These are phyloP conservation scores for Eulemur albifrons DNA, from an alignment of 2,797 vertebrate genomes.

Conservation along the genomic window DNA sequence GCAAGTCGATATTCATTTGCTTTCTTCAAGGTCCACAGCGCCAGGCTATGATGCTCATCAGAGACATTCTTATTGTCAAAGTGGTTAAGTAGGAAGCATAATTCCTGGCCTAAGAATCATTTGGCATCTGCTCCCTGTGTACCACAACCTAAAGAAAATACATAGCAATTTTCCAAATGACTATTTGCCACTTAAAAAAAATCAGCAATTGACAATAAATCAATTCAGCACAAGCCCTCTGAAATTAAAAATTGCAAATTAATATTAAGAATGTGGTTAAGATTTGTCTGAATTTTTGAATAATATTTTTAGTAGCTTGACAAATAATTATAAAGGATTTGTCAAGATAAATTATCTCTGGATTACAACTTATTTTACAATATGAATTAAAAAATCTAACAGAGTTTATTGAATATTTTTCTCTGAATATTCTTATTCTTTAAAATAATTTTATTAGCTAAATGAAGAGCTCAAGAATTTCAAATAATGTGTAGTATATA, in stretches of 20 bases:
- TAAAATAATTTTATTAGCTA: conserved; percentile 17
- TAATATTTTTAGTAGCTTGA: background rate
- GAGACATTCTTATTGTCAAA: conserved; percentile 22
- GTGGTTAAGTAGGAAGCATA: conserved; percentile 14
- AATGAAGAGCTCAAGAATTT: background rate
- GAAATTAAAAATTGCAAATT: conserved; percentile 53
- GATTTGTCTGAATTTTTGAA: conserved; percentile 43
- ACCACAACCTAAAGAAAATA: conserved; percentile 55
- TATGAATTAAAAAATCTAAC: background rate
- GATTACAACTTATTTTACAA: conserved; percentile 12
- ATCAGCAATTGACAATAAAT: conserved; percentile 66
- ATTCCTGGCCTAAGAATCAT: background rate
- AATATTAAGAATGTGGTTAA: conserved; percentile 37
- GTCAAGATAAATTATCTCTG: background rate
- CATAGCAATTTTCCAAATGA: conserved; percentile 68
- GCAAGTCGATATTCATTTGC: conserved; percentile 73
- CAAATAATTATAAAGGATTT: conserved; percentile 7
- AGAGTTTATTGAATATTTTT: background rate
- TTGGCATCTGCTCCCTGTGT: background rate
- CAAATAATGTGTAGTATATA: background rate
- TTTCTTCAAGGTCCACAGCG: conserved; percentile 72
- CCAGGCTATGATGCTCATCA: background rate
- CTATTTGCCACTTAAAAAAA: conserved; percentile 71
- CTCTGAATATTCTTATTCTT: background rate
- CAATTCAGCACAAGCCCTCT: conserved; percentile 39